Percentiles rank a stretch among this genome's conserved stretches.
phyloP scores from a whole-genome alignment of 2,797 vertebrate species.

The Mormyrus hasselquistii region DNA sequence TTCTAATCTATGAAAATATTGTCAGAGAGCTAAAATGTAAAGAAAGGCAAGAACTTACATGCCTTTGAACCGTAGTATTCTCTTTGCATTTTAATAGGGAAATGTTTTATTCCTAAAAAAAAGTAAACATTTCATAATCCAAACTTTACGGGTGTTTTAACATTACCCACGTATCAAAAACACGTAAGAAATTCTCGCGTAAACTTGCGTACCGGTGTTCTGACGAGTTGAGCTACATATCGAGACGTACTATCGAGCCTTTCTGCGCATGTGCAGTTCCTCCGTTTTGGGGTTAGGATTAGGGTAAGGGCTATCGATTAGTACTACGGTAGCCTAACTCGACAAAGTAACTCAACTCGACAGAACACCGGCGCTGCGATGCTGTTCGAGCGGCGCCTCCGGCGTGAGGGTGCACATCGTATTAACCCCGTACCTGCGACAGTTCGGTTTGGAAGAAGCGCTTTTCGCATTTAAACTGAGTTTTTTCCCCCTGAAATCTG shows the following conservation, averaged over 20 bases:
- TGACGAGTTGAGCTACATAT: too few species aligned
- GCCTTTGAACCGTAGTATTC: neutral
- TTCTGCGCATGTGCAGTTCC: too few species aligned
- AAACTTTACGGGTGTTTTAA: neutral
- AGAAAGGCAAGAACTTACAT: neutral
- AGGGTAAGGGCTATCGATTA: too few species aligned
- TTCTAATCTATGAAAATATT: neutral
- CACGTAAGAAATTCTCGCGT: neutral
- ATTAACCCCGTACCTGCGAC: neutral
- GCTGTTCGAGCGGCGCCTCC: neutral
- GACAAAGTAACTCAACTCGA: too few species aligned
- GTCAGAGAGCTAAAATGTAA: neutral
- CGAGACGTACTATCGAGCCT: too few species aligned
- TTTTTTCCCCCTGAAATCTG: conserved; percentile 34
- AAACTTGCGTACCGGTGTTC: neutral
- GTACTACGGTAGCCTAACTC: too few species aligned
- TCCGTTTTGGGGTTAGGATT: too few species aligned
- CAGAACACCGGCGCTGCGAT: neutral
- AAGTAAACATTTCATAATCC: neutral
- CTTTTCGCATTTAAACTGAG: conserved; percentile 40
- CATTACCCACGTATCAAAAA: neutral
- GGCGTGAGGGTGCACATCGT: neutral
- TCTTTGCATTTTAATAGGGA: neutral
- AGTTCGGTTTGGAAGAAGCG: conserved; percentile 30
- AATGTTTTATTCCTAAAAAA: neutral